Evolutionary conservation across 2,797 vertebrate genomes (phyloP).

Genomic region (Huso huso): DNA sequence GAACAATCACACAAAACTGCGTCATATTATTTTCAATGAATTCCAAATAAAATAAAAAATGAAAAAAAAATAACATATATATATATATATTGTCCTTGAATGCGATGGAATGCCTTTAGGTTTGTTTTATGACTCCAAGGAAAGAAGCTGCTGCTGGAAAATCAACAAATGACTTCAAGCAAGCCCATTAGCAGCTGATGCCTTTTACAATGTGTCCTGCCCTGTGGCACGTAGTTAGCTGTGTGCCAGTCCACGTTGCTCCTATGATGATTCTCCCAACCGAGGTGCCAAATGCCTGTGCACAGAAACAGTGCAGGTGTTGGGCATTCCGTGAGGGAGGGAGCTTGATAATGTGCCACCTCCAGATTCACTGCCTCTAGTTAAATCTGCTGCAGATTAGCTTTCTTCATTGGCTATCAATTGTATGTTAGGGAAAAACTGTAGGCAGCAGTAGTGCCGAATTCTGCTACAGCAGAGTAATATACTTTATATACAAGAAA

Average conservation of each 20-base stretch:
- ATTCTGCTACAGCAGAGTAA: too few relatives aligned
- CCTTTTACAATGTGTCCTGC: constrained; percentile 8
- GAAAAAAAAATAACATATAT: too few relatives aligned
- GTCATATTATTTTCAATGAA: too few relatives aligned
- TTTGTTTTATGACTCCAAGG: too few relatives aligned
- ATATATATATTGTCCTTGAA: too few relatives aligned
- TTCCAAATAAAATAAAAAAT: too few relatives aligned
- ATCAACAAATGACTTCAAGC: too few relatives aligned
- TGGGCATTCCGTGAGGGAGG: constrained; percentile 40
- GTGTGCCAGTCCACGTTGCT: constrained; percentile 21
- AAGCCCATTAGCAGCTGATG: not conserved
- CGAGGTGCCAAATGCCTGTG: constrained; percentile 43
- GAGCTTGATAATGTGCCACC: constrained; percentile 39
- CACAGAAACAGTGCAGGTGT: constrained; percentile 55
- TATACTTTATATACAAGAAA: too few relatives aligned
- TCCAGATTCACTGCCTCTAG: constrained; percentile 23
- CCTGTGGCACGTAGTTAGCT: constrained; percentile 21
- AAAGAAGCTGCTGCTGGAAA: too few relatives aligned
- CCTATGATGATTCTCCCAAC: constrained; percentile 34
- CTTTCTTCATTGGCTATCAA: constrained; percentile 1
- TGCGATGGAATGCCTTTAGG: too few relatives aligned
- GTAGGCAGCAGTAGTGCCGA: constrained; percentile 1
- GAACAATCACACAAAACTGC: too few relatives aligned
- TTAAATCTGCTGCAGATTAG: constrained; percentile 17
- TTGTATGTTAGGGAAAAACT: constrained; percentile 4